Conservation (phyloP, 1,140 invertebrate species). For the Eriocheir sinensis region DNA sequence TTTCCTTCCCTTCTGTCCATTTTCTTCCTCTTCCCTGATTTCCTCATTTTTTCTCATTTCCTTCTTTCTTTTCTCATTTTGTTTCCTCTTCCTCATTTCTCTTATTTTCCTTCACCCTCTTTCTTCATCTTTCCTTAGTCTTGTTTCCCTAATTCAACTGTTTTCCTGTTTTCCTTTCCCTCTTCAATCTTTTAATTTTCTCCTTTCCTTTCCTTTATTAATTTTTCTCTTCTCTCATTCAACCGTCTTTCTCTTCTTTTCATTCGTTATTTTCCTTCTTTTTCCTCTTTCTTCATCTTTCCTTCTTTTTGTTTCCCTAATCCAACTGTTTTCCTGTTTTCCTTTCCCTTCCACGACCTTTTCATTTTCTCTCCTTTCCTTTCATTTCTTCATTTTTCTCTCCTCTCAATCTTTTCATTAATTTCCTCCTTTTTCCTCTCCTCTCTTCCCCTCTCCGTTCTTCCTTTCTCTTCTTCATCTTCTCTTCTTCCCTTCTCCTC, state of each 20-base stretch:
- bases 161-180: not conserved
- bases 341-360: not conserved
- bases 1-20: not conserved
- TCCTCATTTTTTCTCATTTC: not conserved
- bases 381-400: not conserved
- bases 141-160: not conserved
- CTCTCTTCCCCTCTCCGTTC: no score
- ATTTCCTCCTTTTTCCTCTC: not conserved
- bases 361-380: not conserved
- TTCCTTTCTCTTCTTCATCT: no score
- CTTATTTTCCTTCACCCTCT: not conserved
- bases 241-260: not conserved
- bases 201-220: not conserved
- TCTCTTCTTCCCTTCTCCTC: not conserved
- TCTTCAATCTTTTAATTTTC: not conserved
- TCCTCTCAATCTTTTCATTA: no score
- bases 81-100: not conserved
- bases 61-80: no score
- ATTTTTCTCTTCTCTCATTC: not conserved
- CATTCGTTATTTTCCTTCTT: no score
- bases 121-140: not conserved
- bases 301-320: not conserved
- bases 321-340: not conserved
- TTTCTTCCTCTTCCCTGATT: not conserved
- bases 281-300: not conserved